A percentile compares a stretch with the other conserved stretches of the same genome.
phyloP scores from a whole-genome alignment of 2,888 invertebrate genomes.

The Hyalella azteca region DNA sequence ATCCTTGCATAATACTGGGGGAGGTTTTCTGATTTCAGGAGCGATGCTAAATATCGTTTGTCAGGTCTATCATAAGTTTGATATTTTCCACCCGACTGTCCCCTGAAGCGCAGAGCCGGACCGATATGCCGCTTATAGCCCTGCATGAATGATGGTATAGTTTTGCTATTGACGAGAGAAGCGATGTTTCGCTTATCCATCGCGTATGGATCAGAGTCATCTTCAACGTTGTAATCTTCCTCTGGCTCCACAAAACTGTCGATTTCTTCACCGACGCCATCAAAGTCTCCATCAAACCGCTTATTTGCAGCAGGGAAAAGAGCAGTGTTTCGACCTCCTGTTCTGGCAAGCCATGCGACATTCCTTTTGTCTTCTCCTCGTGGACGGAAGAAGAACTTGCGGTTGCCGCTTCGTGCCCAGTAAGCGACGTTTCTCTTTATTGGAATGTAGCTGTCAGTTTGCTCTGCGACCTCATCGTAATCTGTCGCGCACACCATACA shows the following conservation, averaged over 20 bases:
- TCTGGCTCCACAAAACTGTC: neutral
- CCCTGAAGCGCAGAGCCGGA: neutral
- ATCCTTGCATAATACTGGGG: neutral
- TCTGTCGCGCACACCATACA: neutral
- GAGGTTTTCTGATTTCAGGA: constrained; percentile 16
- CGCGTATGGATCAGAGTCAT: neutral
- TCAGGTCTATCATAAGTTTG: neutral
- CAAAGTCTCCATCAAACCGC: neutral
- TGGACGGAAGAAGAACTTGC: constrained; percentile 11
- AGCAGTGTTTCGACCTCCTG: neutral
- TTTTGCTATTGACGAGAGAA: constrained; percentile 22
- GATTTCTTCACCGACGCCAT: neutral
- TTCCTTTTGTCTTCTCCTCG: neutral
- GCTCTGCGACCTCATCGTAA: neutral
- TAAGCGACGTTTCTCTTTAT: constrained; percentile 27
- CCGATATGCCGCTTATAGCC: constrained; percentile 33
- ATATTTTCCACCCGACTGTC: neutral
- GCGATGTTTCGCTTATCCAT: constrained; percentile 27
- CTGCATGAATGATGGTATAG: constrained; percentile 12
- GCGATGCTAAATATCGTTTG: constrained; percentile 24
- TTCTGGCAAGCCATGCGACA: constrained; percentile 19
- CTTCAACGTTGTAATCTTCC: neutral
- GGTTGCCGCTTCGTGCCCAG: constrained; percentile 16
- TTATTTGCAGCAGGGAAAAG: neutral
- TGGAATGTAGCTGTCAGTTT: neutral